Percentiles rank a stretch among this genome's conserved stretches.
Evolutionary conservation across 2,797 vertebrate genomes (phyloP).

Genomic region (Poeciliopsis turneri): DNA sequence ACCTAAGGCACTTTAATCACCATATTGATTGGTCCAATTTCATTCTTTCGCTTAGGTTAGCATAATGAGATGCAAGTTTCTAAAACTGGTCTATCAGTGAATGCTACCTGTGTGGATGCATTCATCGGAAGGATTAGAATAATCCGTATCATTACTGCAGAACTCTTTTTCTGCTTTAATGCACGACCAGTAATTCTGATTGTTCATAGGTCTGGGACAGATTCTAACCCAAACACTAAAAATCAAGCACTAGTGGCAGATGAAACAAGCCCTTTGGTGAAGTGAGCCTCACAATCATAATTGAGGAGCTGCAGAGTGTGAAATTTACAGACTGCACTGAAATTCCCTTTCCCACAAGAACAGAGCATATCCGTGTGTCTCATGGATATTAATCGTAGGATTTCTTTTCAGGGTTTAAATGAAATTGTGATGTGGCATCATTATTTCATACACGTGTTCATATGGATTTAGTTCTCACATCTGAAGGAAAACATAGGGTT

Average conservation of each 20-base stretch:
- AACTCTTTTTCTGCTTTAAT: constrained; percentile 17
- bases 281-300: constrained; percentile 41
- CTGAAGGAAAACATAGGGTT: neutral
- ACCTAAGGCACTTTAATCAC: constrained; percentile 35
- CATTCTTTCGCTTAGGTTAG: constrained; percentile 22
- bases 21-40: constrained; percentile 23
- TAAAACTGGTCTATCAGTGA: constrained; percentile 22
- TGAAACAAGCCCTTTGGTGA: constrained; percentile 50
- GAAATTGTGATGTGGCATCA: constrained; percentile 15
- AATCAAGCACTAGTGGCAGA: constrained; percentile 35
- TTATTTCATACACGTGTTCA: neutral
- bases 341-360: constrained; percentile 4
- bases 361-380: constrained; percentile 2
- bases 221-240: constrained; percentile 20
- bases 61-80: constrained; percentile 14
- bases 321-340: constrained; percentile 39
- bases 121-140: constrained; percentile 46
- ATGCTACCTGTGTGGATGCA: constrained; percentile 16
- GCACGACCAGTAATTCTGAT: constrained; percentile 33
- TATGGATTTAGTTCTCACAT: neutral
- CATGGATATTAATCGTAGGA: constrained; percentile 19
- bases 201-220: constrained; percentile 34
- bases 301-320: constrained; percentile 43
- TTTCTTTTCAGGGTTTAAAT: constrained; percentile 14
- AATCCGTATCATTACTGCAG: constrained; percentile 35